Base-by-base conservation (phyloP, 2,113 vertebrate species). In the Pardalotus punctatus region DNA sequence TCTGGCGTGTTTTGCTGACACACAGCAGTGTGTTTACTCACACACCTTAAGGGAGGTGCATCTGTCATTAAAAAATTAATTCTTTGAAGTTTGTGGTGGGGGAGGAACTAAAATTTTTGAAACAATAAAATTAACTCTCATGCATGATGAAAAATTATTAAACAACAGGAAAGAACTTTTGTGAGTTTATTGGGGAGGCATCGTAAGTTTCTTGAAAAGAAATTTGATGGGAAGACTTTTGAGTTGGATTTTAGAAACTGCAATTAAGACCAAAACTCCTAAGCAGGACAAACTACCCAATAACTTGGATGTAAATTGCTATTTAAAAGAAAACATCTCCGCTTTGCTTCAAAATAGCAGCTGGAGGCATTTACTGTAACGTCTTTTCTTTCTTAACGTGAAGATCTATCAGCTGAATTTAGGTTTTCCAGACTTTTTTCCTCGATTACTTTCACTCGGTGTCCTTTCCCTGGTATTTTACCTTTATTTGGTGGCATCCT, bases 401-500 rank as follows among this genome's bases (percentile, higher is more conserved):
- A 61, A 48, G 45, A 73, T 45, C 35, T 62, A 40, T 13, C 36
- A 88, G 24, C 15, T 83, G 42, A 80, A 70, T 86, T 90, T 66
- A 36, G 6, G 11, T 36, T 91, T 81, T 81, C 36, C 31, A 42
- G n/a, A 33, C 10, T 38, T 51, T 62, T 65, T 25, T 3, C 12
- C 38, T 43, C 3, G 2, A 11, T 54, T 77, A 47, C n/a, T 81
- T 58, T 51, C 42, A 29, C 22, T 67, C 6, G 0, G 29, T 82
- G 58, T 70, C 57, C 29, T 85, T 71, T 42, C 35, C 69, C 38
- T 76, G 90, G 35, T 18, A 70, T 88, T 93, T 97, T 96, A 96
- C 95, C 95, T 97, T 48, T 79, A 96, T 15, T 11, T 61, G 16
- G 93, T 56, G 57, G 67, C 61, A 90, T 94, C 96, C 23, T 93